Conservation (phyloP, 2,888 invertebrate genomes). For the Boloria selene region DNA sequence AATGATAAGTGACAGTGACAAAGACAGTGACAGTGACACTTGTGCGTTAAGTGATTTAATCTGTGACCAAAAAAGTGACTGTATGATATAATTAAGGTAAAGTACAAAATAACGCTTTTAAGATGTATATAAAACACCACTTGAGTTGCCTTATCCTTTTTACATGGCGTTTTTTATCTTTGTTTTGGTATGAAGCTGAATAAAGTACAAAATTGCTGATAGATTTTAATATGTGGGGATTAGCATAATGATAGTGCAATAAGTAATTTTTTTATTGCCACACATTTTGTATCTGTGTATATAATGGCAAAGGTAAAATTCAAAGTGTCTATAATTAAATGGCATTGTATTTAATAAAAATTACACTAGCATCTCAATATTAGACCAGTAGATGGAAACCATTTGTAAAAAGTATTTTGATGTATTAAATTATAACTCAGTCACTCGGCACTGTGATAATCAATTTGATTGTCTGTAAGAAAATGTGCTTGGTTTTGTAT, state of each 20-base stretch:
- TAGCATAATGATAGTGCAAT: conserved; percentile 80
- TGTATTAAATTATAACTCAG: background rate
- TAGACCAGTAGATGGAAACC: background rate
- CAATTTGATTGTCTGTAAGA: conserved; percentile 49
- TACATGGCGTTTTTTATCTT: conserved; percentile 39
- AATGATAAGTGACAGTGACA: conserved; percentile 41
- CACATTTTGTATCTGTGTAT: background rate
- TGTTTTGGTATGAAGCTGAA: conserved; percentile 58
- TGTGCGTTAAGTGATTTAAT: conserved; percentile 15
- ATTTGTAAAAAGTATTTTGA: background rate
- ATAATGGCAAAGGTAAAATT: too few relatives aligned
- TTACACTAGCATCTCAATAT: background rate
- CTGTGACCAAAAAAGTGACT: conserved; percentile 53
- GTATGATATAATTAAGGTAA: conserved; percentile 57
- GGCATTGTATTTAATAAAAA: too few relatives aligned
- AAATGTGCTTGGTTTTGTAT: conserved; percentile 1
- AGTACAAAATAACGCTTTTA: conserved; percentile 65
- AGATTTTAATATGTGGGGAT: conserved; percentile 57
- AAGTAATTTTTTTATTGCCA: conserved; percentile 44
- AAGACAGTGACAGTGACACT: conserved; percentile 33
- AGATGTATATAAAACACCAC: conserved; percentile 63
- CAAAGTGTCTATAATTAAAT: too few relatives aligned
- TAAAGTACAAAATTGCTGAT: conserved; percentile 78
- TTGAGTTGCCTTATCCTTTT: conserved; percentile 67
- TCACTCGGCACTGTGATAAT: conserved; percentile 53